Percentiles rank a stretch among this genome's conserved stretches.
Conservation (phyloP, 2,888 invertebrate genomes). For the Caenorhabditis parvicauda region DNA sequence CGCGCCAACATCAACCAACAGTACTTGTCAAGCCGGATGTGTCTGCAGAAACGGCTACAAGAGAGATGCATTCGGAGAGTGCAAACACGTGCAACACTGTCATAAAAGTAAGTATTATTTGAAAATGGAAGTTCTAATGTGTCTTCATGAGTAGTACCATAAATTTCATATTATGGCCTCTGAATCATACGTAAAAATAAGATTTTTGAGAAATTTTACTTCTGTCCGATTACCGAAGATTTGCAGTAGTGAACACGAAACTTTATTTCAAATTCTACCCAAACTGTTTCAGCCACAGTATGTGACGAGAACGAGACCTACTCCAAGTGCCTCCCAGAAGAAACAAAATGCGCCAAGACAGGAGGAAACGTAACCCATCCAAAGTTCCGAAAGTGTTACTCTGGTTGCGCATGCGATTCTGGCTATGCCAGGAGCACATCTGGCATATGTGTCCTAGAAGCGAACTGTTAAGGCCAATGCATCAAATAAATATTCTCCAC, state of each 20-base stretch:
- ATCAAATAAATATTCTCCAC: too few relatives aligned
- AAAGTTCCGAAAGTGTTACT: too few relatives aligned
- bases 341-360: slow-evolving; percentile 1
- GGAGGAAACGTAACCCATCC: not conserved
- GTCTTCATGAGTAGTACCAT: not conserved
- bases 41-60: slow-evolving; percentile 15
- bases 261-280: too few relatives aligned
- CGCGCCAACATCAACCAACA: slow-evolving; percentile 1
- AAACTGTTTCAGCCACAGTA: slow-evolving; percentile 14
- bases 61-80: slow-evolving; percentile 10
- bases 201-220: not conserved
- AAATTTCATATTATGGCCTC: not conserved
- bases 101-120: slow-evolving; percentile 21
- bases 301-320: slow-evolving; percentile 17
- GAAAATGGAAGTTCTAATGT: too few relatives aligned
- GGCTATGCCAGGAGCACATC: slow-evolving; percentile 10
- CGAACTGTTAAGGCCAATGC: slow-evolving; percentile 14
- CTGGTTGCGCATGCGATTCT: slow-evolving; percentile 10
- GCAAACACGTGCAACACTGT: slow-evolving; percentile 19
- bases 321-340: slow-evolving; percentile 14
- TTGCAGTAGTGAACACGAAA: too few relatives aligned
- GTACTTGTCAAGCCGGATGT: slow-evolving; percentile 12
- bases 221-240: not conserved
- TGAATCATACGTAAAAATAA: not conserved
- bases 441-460: slow-evolving; percentile 11